phyloP scores from a whole-genome alignment of 2,797 vertebrate genomes.

The Parotocinclus haroldoi region DNA sequence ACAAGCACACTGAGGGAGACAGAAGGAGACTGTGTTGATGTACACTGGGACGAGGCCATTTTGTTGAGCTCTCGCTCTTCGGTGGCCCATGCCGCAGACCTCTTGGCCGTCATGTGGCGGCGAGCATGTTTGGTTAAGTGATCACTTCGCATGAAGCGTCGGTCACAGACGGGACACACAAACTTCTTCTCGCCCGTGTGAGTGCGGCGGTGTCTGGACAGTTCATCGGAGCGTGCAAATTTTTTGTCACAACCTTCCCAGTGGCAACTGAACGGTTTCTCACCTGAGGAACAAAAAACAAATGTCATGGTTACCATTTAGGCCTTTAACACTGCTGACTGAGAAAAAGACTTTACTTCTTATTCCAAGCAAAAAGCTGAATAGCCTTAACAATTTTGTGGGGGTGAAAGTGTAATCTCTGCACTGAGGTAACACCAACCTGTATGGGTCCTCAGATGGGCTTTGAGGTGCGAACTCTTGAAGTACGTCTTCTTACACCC shows the following conservation, averaged over 20 bases:
- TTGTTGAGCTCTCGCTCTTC: constrained; percentile 77
- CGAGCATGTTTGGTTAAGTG: constrained; percentile 94
- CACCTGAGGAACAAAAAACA: constrained; percentile 69
- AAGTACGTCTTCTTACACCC: constrained; percentile 98
- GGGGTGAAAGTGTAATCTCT: neutral
- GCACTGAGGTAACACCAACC: constrained; percentile 64
- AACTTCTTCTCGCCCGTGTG: constrained; percentile 98
- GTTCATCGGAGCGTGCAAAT: constrained; percentile 94
- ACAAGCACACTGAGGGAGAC: constrained; percentile 67
- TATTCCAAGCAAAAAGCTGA: too few species aligned
- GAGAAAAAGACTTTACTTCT: too few species aligned
- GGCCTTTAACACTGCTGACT: too few species aligned
- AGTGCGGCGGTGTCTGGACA: constrained; percentile 91
- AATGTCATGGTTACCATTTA: neutral
- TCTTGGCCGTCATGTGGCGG: constrained; percentile 85
- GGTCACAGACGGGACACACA: constrained; percentile 84
- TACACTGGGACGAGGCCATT: constrained; percentile 62
- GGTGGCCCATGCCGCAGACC: constrained; percentile 78
- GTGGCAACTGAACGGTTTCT: constrained; percentile 94
- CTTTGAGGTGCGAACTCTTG: constrained; percentile 97
- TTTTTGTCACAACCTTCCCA: constrained; percentile 96
- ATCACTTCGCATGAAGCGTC: constrained; percentile 97
- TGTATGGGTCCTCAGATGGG: constrained; percentile 94
- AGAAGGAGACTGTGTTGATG: constrained; percentile 45
- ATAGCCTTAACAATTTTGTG: too few species aligned